These are phyloP conservation scores for Axinella damicornis DNA, from an alignment of 37 sponge, comb jelly and placozoan genomes.

Conservation along the genomic window DNA sequence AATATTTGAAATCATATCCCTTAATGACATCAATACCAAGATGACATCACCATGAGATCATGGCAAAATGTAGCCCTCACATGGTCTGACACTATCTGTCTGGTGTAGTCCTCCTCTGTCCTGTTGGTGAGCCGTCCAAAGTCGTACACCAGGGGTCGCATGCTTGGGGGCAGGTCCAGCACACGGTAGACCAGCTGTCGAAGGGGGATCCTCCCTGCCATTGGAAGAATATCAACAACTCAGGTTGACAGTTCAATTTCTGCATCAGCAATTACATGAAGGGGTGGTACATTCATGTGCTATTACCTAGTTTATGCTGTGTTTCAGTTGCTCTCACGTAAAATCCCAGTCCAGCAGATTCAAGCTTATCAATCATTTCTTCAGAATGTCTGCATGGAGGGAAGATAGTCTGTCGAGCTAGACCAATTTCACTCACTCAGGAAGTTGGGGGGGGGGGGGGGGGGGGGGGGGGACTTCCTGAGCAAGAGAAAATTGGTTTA, in stretches of 20 bases:
- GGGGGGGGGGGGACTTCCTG: no score
- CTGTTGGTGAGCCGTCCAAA: slow-evolving; percentile 85
- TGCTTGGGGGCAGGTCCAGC: slow-evolving; percentile 88
- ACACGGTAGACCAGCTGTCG: slow-evolving; percentile 95
- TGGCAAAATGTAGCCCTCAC: slow-evolving; percentile 25
- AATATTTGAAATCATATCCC: no score
- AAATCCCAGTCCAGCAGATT: slow-evolving; percentile 92
- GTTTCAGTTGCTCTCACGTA: slow-evolving; percentile 43
- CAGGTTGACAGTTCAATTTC: no score
- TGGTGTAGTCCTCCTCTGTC: slow-evolving; percentile 76
- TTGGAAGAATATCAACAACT: no score
- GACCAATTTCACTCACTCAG: no score
- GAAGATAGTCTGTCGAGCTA: no score
- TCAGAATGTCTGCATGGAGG: slow-evolving; percentile 64
- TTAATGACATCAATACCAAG: no score
- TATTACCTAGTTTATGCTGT: slow-evolving; percentile 72
- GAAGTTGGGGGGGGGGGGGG: no score
- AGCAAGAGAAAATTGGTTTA: no score
- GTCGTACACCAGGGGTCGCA: slow-evolving; percentile 95
- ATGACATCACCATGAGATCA: no score
- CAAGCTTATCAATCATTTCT: slow-evolving; percentile 85
- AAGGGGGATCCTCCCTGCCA: slow-evolving; percentile 81
- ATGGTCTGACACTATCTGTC: slow-evolving; percentile 82
- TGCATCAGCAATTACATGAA: no score
- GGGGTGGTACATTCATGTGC: no score